These are phyloP conservation scores for Numida meleagris DNA, from an alignment of 2,113 vertebrate species.

Conservation along the genomic window DNA sequence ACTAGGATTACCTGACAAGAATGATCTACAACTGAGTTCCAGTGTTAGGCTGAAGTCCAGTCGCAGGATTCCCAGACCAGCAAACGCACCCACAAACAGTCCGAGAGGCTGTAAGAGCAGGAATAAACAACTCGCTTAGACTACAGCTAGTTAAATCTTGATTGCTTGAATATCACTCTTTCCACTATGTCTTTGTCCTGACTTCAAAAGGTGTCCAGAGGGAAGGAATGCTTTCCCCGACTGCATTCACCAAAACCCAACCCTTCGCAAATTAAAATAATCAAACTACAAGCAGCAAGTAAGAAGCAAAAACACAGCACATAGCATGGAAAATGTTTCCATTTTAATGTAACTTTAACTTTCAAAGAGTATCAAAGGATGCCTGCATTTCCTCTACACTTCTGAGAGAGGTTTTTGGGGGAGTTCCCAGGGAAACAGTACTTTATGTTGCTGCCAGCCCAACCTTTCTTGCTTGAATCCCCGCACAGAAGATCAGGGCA, in stretches of 20 bases:
- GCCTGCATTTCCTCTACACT: background rate
- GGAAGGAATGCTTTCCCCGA: background rate
- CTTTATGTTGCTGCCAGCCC: background rate
- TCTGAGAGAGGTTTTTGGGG: background rate
- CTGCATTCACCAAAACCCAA: rapidly evolving
- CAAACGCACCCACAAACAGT: background rate
- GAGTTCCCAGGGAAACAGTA: background rate
- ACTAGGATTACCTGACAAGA: background rate
- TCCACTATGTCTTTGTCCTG: background rate
- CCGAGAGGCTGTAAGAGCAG: background rate
- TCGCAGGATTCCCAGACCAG: background rate
- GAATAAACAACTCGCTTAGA: background rate
- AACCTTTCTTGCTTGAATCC: background rate
- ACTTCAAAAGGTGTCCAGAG: background rate
- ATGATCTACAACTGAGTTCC: background rate
- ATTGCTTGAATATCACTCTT: background rate
- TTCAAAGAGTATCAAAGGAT: background rate
- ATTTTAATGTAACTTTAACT: background rate
- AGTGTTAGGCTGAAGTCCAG: rapidly evolving
- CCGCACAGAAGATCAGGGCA: background rate
- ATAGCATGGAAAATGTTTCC: background rate
- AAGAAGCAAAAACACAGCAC: rapidly evolving
- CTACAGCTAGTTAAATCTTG: background rate
- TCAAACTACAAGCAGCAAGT: background rate
- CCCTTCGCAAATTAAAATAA: background rate